Evolutionary conservation across 2,888 invertebrate genomes (phyloP), one percentile per base, ranked within the genome.

Genomic region (Harpalus rubripes): DNA sequence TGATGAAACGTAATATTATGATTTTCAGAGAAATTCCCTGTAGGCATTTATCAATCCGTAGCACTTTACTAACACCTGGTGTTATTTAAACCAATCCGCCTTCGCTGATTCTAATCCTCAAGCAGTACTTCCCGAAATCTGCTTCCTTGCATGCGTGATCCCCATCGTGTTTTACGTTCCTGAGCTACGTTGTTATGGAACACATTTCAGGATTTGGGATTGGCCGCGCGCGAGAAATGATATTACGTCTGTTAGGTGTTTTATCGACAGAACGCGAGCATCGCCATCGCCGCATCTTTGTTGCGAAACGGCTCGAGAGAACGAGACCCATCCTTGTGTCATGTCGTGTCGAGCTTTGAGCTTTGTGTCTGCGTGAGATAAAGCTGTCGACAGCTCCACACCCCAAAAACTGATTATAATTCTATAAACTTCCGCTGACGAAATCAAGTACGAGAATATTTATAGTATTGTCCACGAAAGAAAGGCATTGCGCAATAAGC

Each of bases 201-300:
- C 81, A 81, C 81, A 81, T 63, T 81, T 81, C 63, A 81, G 81
- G 81, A 81, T 81, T 63, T 44, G 15, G 63, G 81, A 61, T 63
- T 81, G 81, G 81, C 44, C 41, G 63, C 63, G 61, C 81, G 22
- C 44, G 41, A 81, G 63, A 63, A 81, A 61, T 81, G 81, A 81
- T 81, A 81, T 81, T 81, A 81, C 61, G 61, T 63, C 22, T 52
- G 61, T 22, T 63, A 22, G 81, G 63, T 81, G 44, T 81, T 81
- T 80, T 81, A 81, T 81, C 81, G 81, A 63, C 65, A 52, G 52
- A 52, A 74, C 52, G 74, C 22, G 74, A 65, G 18, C 65, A 22
- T 22, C 22, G 22, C 22, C 22, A 22, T 26, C 32, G 2, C 7
- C 44, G 74, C 61, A 61, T 63, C 63, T 63, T 18, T 18, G 63